These are phyloP conservation scores for Neodiprion lecontei DNA, from an alignment of 1,140 invertebrate species.

Conservation along the genomic window DNA sequence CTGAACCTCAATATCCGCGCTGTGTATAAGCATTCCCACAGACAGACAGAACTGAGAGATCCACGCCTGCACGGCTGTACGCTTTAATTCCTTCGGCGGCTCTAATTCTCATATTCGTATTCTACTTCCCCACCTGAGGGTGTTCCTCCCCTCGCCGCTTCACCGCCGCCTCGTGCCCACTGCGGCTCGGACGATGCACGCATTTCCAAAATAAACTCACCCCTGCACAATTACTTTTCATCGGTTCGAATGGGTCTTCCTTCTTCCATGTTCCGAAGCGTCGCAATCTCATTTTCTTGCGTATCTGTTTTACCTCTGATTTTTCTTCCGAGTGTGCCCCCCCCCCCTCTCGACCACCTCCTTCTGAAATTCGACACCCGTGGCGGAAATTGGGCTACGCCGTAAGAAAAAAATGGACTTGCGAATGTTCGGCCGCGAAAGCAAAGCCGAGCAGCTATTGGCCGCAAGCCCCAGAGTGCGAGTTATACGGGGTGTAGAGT, in stretches of 20 bases:
- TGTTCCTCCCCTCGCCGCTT: conserved; percentile 18
- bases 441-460: background rate
- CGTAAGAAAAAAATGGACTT: no score
- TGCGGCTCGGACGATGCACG: conserved; percentile 35
- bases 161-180: conserved; percentile 34
- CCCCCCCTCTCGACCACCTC: no score
- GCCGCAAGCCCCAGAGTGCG: background rate
- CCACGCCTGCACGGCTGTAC: conserved; percentile 50
- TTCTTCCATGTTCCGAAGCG: no score
- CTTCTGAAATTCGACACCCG: no score
- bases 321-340: no score
- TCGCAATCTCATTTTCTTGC: no score
- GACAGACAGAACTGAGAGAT: conserved; percentile 45
- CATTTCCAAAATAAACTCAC: conserved; percentile 6
- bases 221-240: no score
- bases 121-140: conserved; percentile 35
- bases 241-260: no score
- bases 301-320: no score
- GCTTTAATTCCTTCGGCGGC: conserved; percentile 62
- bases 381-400: no score
- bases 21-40: conserved; percentile 18
- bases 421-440: no score
- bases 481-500: background rate
- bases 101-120: conserved; percentile 64
- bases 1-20: conserved; percentile 52